Evolutionary conservation across 2,888 invertebrate genomes (phyloP), one percentile per base, ranked within the genome.

Genomic region (Parelbella ahira): DNA sequence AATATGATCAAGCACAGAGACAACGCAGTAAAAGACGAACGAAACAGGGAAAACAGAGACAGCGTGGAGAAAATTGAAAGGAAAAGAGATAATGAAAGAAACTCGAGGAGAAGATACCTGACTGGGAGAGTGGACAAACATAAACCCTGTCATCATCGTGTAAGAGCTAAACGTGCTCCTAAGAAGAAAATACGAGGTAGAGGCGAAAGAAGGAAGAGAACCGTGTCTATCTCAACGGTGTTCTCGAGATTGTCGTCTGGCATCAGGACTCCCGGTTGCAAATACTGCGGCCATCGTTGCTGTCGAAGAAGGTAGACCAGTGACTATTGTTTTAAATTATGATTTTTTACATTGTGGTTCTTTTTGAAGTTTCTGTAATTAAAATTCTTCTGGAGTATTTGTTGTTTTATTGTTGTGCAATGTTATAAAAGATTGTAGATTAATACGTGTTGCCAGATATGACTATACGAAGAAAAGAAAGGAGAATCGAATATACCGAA

Each of bases 241-340:
- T 63, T 64, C 37, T 60, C 67, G 19, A 61, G 56, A 7, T 10
- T 63, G 2, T 70, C 73, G 2, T 51, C 53, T 0, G 44, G 51
- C 0, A 56, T 53, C 3, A 44, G 47, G 6, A 45, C 47, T 1
- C 50, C 49, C 1, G 45, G 47, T 0, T 78, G 76, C 45, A 44
- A 47, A 15, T 57, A 63, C 41, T 81, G 81, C 44, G 72, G 77
- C 8, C 73, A 75, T 44, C 70, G 69, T 1, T 70, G 71, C 51
- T 73, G 73, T 44, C 60, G 60, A 37, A 60, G 70, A 72, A 78
- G 80, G 79, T 81, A 79, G 73, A 59, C 32, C 27, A 20, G 21
- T 19, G 23, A 19, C 6, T 25, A 39, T 19, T 34, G 8, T 37
- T 20, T 29, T 34, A n/a, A n/a, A n/a, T n/a, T n/a, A n/a, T n/a